Evolutionary conservation across 2,113 vertebrate species (phyloP).

Genomic region (Grus americana): DNA sequence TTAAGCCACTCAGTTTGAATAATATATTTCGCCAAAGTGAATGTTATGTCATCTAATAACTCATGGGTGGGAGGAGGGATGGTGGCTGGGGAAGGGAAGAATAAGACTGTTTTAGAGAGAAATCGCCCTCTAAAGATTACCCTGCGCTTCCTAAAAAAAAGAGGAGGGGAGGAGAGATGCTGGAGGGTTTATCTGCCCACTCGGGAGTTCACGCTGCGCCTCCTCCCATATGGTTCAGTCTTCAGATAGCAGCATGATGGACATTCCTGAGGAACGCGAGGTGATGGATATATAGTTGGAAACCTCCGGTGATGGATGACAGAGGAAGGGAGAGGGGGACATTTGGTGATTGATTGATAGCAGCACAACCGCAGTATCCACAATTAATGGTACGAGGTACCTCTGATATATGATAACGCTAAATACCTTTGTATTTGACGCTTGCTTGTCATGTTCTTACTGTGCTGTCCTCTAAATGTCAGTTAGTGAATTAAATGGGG

Average conservation of each 20-base stretch:
- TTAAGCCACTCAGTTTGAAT: constrained; percentile 69
- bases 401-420: neutral
- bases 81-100: neutral
- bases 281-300: neutral
- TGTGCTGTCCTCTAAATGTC: neutral
- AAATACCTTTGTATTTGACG: neutral
- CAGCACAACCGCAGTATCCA: neutral
- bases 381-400: neutral
- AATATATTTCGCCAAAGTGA: constrained; percentile 52
- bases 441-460: neutral
- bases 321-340: neutral
- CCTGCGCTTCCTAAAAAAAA: neutral
- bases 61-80: constrained; percentile 25
- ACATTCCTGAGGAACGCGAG: neutral
- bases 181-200: neutral
- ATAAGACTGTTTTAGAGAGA: neutral
- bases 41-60: constrained; percentile 66
- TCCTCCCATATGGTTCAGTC: neutral
- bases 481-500: neutral
- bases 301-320: neutral
- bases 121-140: neutral
- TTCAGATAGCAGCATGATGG: neutral
- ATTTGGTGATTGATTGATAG: neutral
- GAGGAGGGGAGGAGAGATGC: neutral
- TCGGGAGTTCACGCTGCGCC: neutral